A percentile compares a stretch with the other conserved stretches of the same genome.
Evolutionary conservation across 2,888 invertebrate genomes (phyloP).

Genomic region (Holacanthella duospinosa): DNA sequence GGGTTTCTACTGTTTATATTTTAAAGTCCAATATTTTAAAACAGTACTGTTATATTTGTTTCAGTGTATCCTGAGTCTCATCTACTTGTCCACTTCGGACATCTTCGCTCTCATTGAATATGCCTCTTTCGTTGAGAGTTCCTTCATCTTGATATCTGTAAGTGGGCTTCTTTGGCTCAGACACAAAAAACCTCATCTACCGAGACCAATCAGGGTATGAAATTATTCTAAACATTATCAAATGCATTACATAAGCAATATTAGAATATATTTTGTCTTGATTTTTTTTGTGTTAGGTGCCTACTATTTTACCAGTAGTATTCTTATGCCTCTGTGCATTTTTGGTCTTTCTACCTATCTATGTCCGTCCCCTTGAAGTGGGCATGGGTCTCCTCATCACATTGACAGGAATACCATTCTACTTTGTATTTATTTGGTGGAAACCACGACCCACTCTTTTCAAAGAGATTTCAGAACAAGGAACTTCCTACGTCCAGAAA

Average conservation of each 20-base stretch:
- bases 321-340: slow-evolving; percentile 69
- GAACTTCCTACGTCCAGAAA: slow-evolving; percentile 57
- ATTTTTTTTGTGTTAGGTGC: slow-evolving; percentile 48
- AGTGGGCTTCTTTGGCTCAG: slow-evolving; percentile 73
- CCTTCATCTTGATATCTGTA: slow-evolving; percentile 79
- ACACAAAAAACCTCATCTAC: slow-evolving; percentile 64
- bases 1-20: no score
- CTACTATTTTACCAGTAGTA: slow-evolving; percentile 60
- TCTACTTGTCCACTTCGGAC: slow-evolving; percentile 75
- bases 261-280: not conserved
- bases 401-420: slow-evolving; percentile 70
- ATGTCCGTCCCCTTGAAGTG: slow-evolving; percentile 68
- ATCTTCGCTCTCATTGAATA: slow-evolving; percentile 80
- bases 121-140: slow-evolving; percentile 82
- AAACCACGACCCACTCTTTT: slow-evolving; percentile 17
- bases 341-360: slow-evolving; percentile 64
- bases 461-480: slow-evolving; percentile 46
- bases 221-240: not conserved
- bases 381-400: slow-evolving; percentile 68
- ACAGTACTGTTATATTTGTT: slow-evolving; percentile 40
- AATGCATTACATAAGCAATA: not conserved
- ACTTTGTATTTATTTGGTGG: slow-evolving; percentile 60
- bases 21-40: not conserved
- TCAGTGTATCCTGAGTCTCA: slow-evolving; percentile 68
- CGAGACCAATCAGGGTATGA: slow-evolving; percentile 75